These are phyloP conservation scores for Hylomyscus alleni DNA, from an alignment of 2,797 vertebrate genomes.

Conservation along the genomic window DNA sequence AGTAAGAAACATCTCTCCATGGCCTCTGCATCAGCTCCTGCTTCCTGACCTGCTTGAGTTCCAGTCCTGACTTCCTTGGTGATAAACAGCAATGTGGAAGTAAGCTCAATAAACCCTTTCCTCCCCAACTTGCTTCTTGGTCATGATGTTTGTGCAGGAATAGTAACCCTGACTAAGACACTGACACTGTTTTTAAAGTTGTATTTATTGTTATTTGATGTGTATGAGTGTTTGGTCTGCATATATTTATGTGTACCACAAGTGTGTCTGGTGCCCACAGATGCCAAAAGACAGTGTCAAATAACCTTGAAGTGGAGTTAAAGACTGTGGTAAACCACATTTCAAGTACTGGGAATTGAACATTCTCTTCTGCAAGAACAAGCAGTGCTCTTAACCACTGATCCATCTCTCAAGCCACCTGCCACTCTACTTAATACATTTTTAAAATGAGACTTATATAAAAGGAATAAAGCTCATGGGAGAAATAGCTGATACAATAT, in stretches of 20 bases:
- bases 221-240: background rate
- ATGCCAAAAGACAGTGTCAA: background rate
- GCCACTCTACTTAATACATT: background rate
- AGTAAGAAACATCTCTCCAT: no score
- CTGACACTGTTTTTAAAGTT: background rate
- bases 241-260: background rate
- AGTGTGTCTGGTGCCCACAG: background rate
- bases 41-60: no score
- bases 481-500: conserved; percentile 41
- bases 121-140: no score
- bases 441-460: background rate
- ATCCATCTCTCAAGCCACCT: background rate
- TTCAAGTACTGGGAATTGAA: background rate
- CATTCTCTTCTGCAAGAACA: background rate
- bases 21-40: no score
- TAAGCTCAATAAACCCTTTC: no score
- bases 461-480: background rate
- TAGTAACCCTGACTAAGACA: no score
- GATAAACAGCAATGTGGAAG: no score
- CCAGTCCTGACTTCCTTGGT: no score
- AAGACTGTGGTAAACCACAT: background rate
- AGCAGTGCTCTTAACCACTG: background rate
- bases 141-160: no score
- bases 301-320: background rate
- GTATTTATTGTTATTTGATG: background rate